Percentiles rank a stretch among this genome's conserved stretches.
Evolutionary conservation across 2,797 vertebrate species (phyloP).

Genomic region (Cryptoprocta ferox): DNA sequence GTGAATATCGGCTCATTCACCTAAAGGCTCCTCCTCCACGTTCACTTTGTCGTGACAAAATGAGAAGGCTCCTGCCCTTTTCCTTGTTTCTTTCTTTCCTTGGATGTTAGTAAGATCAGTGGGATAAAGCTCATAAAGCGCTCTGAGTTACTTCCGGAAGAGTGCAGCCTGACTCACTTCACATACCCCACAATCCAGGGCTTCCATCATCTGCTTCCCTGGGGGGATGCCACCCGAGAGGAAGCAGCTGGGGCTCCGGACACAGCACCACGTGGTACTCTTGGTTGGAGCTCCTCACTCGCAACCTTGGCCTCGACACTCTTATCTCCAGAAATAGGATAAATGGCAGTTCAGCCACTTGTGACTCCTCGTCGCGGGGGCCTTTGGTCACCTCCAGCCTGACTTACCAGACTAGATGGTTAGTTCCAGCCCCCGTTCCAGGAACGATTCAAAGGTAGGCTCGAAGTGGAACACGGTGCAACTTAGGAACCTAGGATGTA

Average conservation of each 20-base stretch:
- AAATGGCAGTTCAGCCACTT: rapidly evolving
- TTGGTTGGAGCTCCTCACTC: neutral
- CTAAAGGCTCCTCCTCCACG: neutral
- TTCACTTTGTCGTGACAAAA: neutral
- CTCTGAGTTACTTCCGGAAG: neutral
- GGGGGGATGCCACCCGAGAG: neutral
- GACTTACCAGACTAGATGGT: neutral
- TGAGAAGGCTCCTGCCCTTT: neutral
- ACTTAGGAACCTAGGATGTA: neutral
- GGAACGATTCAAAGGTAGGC: neutral
- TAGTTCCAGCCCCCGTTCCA: neutral
- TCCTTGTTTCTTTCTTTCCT: neutral
- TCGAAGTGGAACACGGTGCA: neutral
- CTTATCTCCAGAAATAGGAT: neutral
- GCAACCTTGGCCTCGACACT: neutral
- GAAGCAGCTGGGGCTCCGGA: neutral
- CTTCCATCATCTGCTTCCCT: neutral
- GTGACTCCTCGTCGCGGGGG: neutral
- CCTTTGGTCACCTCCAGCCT: neutral
- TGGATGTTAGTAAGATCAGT: neutral
- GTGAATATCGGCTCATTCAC: neutral
- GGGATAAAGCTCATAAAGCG: neutral
- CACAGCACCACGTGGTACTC: rapidly evolving
- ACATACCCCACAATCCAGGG: no score
- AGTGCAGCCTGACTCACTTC: neutral